Evolutionary conservation across 2,113 vertebrate genomes (phyloP).

Genomic region (Gopherus evgoodei): DNA sequence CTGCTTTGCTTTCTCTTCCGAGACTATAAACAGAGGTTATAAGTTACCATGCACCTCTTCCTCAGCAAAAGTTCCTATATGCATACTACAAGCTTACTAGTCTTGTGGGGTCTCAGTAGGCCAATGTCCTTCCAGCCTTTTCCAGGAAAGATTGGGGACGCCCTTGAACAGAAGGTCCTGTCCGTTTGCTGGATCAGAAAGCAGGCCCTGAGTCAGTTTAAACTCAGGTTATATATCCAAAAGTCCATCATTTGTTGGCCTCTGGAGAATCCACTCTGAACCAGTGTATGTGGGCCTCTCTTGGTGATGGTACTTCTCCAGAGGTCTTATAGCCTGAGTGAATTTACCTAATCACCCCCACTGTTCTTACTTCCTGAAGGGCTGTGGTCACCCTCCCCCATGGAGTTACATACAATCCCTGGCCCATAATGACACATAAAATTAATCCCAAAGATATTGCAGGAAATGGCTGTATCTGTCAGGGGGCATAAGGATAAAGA

Average conservation of each 20-base stretch:
- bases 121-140: not conserved
- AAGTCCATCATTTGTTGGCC: not conserved
- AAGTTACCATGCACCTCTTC: not conserved
- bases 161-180: not conserved
- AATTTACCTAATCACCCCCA: not conserved
- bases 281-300: not conserved
- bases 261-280: not conserved
- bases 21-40: not conserved
- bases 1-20: not conserved
- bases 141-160: not conserved
- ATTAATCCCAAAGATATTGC: not conserved
- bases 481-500: not conserved
- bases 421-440: not conserved
- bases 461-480: not conserved
- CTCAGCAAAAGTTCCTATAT: not conserved
- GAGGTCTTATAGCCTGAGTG: not conserved
- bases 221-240: not conserved
- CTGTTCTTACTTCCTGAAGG: not conserved
- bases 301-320: not conserved
- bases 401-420: not conserved
- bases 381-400: not conserved
- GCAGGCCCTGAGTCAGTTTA: not conserved
- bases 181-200: not conserved
- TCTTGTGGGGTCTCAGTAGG: not conserved
- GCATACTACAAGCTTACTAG: not conserved